These are phyloP conservation scores for Podocnemis expansa DNA, from an alignment of 2,113 vertebrate species.

Conservation along the genomic window DNA sequence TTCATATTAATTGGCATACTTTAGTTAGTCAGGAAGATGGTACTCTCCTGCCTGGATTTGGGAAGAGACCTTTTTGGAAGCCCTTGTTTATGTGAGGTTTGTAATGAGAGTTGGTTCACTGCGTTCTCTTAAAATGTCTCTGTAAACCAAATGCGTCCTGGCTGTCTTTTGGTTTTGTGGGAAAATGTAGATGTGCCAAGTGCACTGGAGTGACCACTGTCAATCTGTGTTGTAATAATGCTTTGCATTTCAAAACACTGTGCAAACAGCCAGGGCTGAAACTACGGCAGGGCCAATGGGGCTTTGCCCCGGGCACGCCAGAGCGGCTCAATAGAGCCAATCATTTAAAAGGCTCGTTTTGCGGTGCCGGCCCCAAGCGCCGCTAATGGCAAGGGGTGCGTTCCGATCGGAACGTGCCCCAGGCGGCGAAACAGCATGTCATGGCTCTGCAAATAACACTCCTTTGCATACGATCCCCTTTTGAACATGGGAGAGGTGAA, in stretches of 20 bases:
- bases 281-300: too few species aligned
- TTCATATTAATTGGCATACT: background rate
- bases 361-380: too few species aligned
- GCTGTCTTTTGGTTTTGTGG: background rate
- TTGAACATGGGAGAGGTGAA: background rate
- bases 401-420: too few species aligned
- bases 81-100: accelerated
- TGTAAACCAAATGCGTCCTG: background rate
- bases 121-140: background rate
- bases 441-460: too few species aligned
- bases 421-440: too few species aligned
- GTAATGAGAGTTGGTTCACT: accelerated
- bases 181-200: background rate
- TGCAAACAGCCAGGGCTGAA: too few species aligned
- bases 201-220: background rate
- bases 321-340: too few species aligned
- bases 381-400: too few species aligned
- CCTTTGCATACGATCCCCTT: background rate
- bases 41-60: background rate
- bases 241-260: too few species aligned
- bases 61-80: background rate
- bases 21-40: background rate
- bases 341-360: too few species aligned
- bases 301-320: too few species aligned
- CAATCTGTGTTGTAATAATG: too few species aligned